A percentile compares a stretch with the other conserved stretches of the same genome.
These are phyloP conservation scores for Alces alces DNA, from an alignment of 2,113 vertebrate genomes.

Conservation along the genomic window DNA sequence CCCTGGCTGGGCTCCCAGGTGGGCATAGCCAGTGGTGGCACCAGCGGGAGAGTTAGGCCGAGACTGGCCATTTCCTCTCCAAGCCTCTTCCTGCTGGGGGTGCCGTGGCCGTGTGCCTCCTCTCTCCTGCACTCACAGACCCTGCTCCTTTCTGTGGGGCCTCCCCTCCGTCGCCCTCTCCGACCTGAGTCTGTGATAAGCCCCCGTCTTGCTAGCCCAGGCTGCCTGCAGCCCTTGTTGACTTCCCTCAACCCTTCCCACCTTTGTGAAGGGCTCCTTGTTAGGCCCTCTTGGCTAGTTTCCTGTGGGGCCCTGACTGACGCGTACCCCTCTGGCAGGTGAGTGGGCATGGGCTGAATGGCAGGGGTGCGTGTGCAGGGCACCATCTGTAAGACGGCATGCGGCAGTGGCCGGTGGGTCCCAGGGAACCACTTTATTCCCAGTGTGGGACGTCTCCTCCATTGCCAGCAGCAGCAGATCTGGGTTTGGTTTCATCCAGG, in stretches of 20 bases:
- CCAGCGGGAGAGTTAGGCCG: not conserved
- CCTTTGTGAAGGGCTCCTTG: not conserved
- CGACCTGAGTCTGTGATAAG: too few relatives aligned
- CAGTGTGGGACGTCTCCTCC: not conserved
- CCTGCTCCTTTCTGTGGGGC: not conserved
- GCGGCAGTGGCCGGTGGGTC: too few relatives aligned
- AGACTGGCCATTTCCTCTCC: not conserved
- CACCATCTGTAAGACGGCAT: too few relatives aligned
- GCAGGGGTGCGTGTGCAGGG: rapidly evolving
- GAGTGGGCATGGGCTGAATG: not conserved
- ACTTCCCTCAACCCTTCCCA: not conserved
- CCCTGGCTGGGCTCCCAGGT: not conserved
- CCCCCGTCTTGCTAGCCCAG: not conserved
- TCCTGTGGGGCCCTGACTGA: not conserved
- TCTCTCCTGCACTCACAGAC: not conserved
- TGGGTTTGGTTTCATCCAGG: not conserved
- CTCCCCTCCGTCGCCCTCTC: not conserved
- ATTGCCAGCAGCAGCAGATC: not conserved
- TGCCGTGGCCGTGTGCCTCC: not conserved
- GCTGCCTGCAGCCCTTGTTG: not conserved
- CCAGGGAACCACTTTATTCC: not conserved
- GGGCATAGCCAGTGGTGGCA: too few relatives aligned
- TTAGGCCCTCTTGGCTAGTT: not conserved
- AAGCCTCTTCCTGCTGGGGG: too few relatives aligned
- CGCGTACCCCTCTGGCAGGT: not conserved